Conservation (phyloP, 2,797 vertebrate species). For the Antennarius maculatus region DNA sequence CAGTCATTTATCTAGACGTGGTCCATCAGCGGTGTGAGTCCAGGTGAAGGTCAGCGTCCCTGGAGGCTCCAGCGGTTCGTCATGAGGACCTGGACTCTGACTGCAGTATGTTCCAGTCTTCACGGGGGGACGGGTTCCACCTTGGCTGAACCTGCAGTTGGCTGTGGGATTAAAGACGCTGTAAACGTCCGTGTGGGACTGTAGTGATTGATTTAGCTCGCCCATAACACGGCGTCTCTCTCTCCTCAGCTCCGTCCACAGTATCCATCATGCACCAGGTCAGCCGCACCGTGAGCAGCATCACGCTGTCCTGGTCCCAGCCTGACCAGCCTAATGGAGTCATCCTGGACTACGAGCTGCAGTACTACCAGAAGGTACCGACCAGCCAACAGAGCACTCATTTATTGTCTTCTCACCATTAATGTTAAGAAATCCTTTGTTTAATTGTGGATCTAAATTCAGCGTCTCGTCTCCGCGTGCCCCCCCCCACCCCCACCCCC, state of each 20-base stretch:
- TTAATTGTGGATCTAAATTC: conserved; percentile 36
- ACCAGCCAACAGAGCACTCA: background rate
- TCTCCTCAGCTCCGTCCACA: conserved; percentile 89
- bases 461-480: conserved; percentile 15
- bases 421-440: conserved; percentile 21
- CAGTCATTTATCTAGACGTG: conserved; percentile 31
- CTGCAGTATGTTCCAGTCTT: conserved; percentile 60
- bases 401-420: conserved; percentile 5
- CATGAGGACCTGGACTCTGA: conserved; percentile 6
- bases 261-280: conserved; percentile 99
- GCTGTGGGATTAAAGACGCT: conserved; percentile 53
- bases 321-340: conserved; percentile 97
- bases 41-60: conserved; percentile 18
- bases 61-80: too few relatives aligned
- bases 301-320: conserved; percentile 98
- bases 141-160: conserved; percentile 46
- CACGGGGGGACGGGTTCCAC: conserved; percentile 35
- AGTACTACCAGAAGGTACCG: conserved; percentile 96
- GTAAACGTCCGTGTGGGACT: conserved; percentile 32
- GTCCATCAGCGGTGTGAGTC: conserved; percentile 50
- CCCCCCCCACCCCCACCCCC: conserved; percentile 45
- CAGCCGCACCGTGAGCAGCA: conserved; percentile 95
- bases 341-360: conserved; percentile 97
- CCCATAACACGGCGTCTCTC: conserved; percentile 35
- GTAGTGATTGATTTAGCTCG: conserved; percentile 34